Evolutionary conservation across 2,888 invertebrate genomes (phyloP), one percentile per base, ranked within the genome.

Genomic region (Mythimna ferrago): DNA sequence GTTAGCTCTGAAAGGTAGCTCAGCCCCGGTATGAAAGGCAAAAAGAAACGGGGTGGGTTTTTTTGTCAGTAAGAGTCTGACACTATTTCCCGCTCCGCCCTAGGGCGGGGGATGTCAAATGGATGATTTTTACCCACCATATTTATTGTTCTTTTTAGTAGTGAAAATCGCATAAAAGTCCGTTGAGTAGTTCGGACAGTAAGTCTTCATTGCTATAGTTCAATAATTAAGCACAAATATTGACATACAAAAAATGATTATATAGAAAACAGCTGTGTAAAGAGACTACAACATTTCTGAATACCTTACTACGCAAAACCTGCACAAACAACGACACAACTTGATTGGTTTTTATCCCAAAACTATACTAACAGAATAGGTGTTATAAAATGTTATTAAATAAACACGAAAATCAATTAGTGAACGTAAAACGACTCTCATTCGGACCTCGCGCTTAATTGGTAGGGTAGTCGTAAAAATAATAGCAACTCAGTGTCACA

Each of bases 391-490:
- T 51, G 32, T 14, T 44, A 54, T 51, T 41, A 66, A 80, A 80
- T 67, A 80, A 68, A 81, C 74, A 83, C 51, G 57, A 79, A 68
- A 80, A 74, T 71, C 83, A 83, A 73, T 83, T 81, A 80, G 38
- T 44, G 56, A 51, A 6, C 35, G 16, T 63, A 26, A 21, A 66
- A 63, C 53, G 51, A 64, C 58, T 38, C 67, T 68, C 51, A 38
- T 67, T 53, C 41, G 38, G 14, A 54, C n/a, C 38, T 26, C 19
- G 32, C 54, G 35, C 63, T 75, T 85, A 83, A 85, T 77, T 86
- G 67, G 51, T 35, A 67, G 53, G 80, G 69, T 66, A 69, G 72
- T 75, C 69, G 71, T 83, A 76, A 82, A 72, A 72, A 68, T 73
- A 73, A 85, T 72, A 68, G 44, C 38, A 38, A 44, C n/a, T 53